Conservation (phyloP, 2,113 vertebrate genomes). For the Marmota flaviventris region DNA sequence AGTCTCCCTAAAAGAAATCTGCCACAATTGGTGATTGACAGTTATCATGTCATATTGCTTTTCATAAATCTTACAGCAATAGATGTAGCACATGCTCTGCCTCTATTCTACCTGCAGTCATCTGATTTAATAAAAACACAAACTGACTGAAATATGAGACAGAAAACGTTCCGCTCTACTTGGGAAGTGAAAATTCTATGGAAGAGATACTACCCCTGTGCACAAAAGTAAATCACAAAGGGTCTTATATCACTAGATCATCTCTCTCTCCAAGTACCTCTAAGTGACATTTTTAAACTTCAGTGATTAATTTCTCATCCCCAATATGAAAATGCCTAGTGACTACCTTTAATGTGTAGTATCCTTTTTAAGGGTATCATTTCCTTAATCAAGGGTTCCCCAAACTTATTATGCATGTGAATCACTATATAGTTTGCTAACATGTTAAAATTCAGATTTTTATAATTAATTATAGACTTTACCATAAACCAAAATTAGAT, state of each 20-base stretch:
- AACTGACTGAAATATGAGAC: constrained; percentile 59
- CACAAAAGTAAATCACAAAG: background rate
- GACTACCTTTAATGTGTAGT: background rate
- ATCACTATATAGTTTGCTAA: background rate
- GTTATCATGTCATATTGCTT: constrained; percentile 66
- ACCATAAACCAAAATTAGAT: background rate
- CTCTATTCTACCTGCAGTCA: constrained; percentile 65
- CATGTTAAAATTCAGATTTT: background rate
- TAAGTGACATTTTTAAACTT: constrained; percentile 44
- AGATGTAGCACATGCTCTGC: constrained; percentile 51
- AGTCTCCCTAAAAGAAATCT: constrained; percentile 75
- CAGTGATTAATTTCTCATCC: background rate
- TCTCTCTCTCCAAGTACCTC: constrained; percentile 41
- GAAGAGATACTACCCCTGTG: background rate
- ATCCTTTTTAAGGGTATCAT: background rate
- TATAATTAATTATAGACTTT: background rate
- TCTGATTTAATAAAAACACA: constrained; percentile 76
- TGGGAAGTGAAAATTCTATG: constrained; percentile 67
- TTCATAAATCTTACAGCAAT: constrained; percentile 70
- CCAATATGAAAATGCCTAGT: background rate
- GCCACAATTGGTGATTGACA: constrained; percentile 71
- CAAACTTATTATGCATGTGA: background rate
- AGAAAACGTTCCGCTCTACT: constrained; percentile 57
- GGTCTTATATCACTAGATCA: background rate
- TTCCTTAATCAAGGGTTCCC: background rate